Conservation (phyloP, 1,140 invertebrate species). For the Panulirus ornatus region DNA sequence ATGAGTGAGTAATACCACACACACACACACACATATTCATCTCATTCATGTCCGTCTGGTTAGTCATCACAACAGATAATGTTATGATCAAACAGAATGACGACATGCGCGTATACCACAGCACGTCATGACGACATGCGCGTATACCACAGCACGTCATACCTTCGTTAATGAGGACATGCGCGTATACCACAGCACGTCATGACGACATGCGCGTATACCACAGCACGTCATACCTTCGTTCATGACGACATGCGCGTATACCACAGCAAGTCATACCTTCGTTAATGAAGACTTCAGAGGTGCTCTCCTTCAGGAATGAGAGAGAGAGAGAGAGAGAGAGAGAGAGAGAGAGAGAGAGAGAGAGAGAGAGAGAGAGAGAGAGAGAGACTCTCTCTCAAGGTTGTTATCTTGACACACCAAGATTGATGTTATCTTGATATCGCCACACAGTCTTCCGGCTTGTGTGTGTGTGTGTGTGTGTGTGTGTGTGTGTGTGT, state of each 20-base stretch:
- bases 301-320: neutral
- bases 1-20: too few species aligned
- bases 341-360: neutral
- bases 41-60: too few species aligned
- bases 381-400: neutral
- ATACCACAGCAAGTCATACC: neutral
- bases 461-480: neutral
- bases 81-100: too few species aligned
- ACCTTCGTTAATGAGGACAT: too few species aligned
- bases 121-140: too few species aligned
- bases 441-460: neutral
- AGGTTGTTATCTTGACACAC: neutral
- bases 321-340: neutral
- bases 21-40: too few species aligned
- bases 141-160: too few species aligned
- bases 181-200: too few species aligned
- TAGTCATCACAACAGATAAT: too few species aligned
- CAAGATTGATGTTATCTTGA: neutral
- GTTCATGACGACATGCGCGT: too few species aligned
- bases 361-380: conserved; percentile 7
- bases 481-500: too few species aligned
- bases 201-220: neutral
- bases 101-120: too few species aligned
- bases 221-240: neutral
- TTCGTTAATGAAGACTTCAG: neutral